phyloP scores from a whole-genome alignment of 2,113 vertebrate species.

The Alaudala cheleensis region DNA sequence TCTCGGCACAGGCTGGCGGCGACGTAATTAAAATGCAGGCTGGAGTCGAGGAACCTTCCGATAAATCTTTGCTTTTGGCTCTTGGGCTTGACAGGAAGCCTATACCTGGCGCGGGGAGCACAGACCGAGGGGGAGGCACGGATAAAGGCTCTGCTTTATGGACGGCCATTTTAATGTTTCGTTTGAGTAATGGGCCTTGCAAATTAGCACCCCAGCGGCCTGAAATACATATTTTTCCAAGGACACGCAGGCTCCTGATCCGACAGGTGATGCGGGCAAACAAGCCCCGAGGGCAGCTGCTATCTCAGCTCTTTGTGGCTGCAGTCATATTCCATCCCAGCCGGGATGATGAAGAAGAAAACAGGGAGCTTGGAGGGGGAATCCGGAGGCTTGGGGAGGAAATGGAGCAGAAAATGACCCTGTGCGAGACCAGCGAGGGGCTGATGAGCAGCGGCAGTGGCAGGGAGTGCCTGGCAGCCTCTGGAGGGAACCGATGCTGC shows the following conservation, averaged over 20 bases:
- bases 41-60: slow-evolving; percentile 42
- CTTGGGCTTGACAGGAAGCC: slow-evolving; percentile 71
- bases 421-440: not conserved
- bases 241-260: slow-evolving; percentile 63
- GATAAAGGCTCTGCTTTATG: slow-evolving; percentile 57
- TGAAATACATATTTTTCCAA: slow-evolving; percentile 76
- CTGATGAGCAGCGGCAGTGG: not conserved
- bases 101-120: slow-evolving; percentile 37
- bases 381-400: slow-evolving; percentile 43
- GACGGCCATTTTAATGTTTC: slow-evolving; percentile 69
- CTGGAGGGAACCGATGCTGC: not conserved
- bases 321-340: slow-evolving; percentile 65
- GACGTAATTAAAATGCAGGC: slow-evolving; percentile 63
- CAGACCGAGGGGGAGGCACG: slow-evolving; percentile 43
- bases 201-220: slow-evolving; percentile 76
- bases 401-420: slow-evolving; percentile 73
- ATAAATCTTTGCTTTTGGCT: slow-evolving; percentile 77
- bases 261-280: slow-evolving; percentile 68
- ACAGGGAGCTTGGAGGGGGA: slow-evolving; percentile 13
- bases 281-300: slow-evolving; percentile 58
- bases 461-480: not conserved
- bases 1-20: not conserved
- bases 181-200: slow-evolving; percentile 81
- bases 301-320: slow-evolving; percentile 39
- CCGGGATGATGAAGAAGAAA: slow-evolving; percentile 43